Conservation (phyloP, 1,140 invertebrate species). For the Lasaia peninsularis region DNA sequence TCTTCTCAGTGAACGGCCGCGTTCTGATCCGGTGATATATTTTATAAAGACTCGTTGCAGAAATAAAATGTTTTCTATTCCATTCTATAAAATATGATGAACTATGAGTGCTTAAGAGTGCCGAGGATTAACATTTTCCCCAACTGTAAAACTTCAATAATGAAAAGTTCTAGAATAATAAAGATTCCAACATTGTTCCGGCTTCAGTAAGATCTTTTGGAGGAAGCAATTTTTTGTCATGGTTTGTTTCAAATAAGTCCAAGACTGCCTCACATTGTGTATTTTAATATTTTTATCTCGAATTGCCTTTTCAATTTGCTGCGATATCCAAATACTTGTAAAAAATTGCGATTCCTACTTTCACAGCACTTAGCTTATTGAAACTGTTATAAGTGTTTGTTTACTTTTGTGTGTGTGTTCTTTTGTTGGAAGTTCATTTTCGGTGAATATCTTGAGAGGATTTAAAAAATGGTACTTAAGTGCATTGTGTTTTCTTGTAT, state of each 20-base stretch:
- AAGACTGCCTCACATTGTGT: neutral
- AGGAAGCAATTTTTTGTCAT: constrained; percentile 8
- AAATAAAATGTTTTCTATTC: too few species aligned
- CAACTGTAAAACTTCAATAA: neutral
- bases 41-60: too few species aligned
- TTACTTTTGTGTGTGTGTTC: neutral
- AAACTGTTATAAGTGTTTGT: neutral
- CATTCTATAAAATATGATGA: neutral
- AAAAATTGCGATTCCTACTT: neutral
- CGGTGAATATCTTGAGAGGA: neutral
- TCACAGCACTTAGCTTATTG: neutral
- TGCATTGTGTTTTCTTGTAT: too few species aligned
- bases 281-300: constrained; percentile 7
- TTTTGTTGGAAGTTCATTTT: neutral
- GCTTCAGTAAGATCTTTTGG: constrained; percentile 1
- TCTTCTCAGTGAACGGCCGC: too few species aligned
- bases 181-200: constrained; percentile 7
- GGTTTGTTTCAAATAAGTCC: neutral
- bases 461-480: too few species aligned
- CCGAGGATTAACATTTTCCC: too few species aligned
- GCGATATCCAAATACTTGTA: neutral
- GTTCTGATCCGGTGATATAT: too few species aligned
- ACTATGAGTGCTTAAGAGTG: neutral
- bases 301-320: constrained; percentile 3
- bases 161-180: neutral